Base-by-base conservation (phyloP, 2,797 vertebrate species). In the Hippocampus kuda region DNA sequence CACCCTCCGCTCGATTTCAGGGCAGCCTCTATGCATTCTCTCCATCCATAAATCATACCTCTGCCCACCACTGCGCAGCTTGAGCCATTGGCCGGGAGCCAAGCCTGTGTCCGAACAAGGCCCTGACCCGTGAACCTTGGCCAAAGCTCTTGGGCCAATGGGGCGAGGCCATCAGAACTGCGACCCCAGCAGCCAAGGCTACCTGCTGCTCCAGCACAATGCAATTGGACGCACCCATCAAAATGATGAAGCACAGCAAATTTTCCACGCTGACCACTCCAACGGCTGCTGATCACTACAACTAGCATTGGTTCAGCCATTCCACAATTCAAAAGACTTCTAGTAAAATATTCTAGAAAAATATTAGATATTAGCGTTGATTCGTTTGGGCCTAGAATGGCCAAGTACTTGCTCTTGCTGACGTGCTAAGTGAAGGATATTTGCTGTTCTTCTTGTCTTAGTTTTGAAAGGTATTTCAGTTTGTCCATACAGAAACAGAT, bases 191-290 rank as follows among this genome's bases (percentile, higher is more conserved):
- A 91, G 89, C 92, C 87, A 86, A 83, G 89, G 91, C 93, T 94
- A 96, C 96, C 95, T 97, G 95, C 95, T 97, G 97, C 90, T 95
- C 86, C 71, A 74, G 75, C 92, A 94, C 90, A 97, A 97, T 92
- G 91, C 89, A 79, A 93, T 94, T 88, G 80, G 94, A 94, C 93
- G 94, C 94, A 94, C 93, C 89, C 88, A 91, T 95, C 88, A 89
- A 87, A 84, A 92, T 91, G 93, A 95, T 94, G 93, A 90, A 97
- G 91, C 90, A 88, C 86, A 83, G 81, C 69, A 78, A 79, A 91
- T 92, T 93, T 72, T 88, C 89, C 84, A 92, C 86, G 88, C 91
- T 92, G 91, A 91, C 91, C 91, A 87, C 72, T 88, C 80, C 78
- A 86, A 82, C 84, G 78, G 72, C 68, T 68, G 53, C 72, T 84